phyloP scores from a whole-genome alignment of 2,888 invertebrate species.

The Epirrita christyi region DNA sequence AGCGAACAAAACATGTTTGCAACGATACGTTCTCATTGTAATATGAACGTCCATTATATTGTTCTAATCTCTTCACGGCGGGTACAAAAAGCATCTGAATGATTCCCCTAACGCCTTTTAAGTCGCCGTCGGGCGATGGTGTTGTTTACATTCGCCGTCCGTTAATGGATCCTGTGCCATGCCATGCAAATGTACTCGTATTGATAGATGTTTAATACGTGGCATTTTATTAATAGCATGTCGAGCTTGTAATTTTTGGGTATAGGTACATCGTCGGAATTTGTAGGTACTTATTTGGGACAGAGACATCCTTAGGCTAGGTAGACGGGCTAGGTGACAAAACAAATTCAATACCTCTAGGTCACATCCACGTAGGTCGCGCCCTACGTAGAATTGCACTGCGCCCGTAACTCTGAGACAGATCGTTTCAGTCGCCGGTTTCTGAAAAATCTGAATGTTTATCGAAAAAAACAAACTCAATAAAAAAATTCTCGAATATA shows the following conservation, averaged over 20 bases:
- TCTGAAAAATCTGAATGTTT: too few species aligned
- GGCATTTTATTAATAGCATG: slow-evolving; percentile 38
- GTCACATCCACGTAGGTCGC: too few species aligned
- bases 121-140: slow-evolving; percentile 60
- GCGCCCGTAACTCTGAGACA: too few species aligned
- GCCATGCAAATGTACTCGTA: slow-evolving; percentile 53
- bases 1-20: slow-evolving; percentile 4
- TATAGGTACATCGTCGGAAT: neutral
- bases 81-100: slow-evolving; percentile 49
- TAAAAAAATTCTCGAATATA: too few species aligned
- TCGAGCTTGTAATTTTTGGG: slow-evolving; percentile 21
- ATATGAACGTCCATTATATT: slow-evolving; percentile 37
- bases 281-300: neutral
- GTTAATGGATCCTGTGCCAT: slow-evolving; percentile 64
- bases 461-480: too few species aligned
- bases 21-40: slow-evolving; percentile 21
- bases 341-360: too few species aligned
- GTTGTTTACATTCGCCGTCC: slow-evolving; percentile 62
- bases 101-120: slow-evolving; percentile 62
- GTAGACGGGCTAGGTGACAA: too few species aligned
- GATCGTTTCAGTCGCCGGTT: too few species aligned
- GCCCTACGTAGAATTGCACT: too few species aligned
- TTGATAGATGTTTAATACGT: slow-evolving; percentile 48
- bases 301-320: too few species aligned
- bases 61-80: slow-evolving; percentile 46